These are phyloP conservation scores for Thumatha senex DNA, from an alignment of 2,888 invertebrate species.

Conservation along the genomic window DNA sequence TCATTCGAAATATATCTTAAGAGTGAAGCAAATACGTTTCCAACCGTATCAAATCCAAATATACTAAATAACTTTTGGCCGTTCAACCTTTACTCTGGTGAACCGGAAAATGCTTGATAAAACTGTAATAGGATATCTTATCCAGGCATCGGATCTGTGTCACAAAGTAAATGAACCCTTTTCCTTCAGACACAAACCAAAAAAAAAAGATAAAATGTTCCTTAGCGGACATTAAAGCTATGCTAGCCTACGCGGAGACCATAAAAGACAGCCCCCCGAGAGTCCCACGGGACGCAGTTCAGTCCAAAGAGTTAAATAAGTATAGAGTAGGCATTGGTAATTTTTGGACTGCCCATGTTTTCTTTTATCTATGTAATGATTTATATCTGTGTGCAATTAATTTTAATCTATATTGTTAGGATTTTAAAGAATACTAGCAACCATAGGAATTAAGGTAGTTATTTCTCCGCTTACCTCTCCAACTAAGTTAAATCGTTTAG, in stretches of 20 bases:
- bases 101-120: slow-evolving; percentile 65
- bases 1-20: neutral
- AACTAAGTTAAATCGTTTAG: too few relatives aligned
- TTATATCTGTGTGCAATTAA: too few relatives aligned
- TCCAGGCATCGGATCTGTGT: slow-evolving; percentile 70
- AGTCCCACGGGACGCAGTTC: slow-evolving; percentile 46
- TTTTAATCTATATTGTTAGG: too few relatives aligned
- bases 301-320: slow-evolving; percentile 63
- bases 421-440: too few relatives aligned
- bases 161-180: slow-evolving; percentile 76
- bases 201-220: slow-evolving; percentile 77
- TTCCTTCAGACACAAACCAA: slow-evolving; percentile 72
- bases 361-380: too few relatives aligned
- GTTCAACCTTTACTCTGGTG: slow-evolving; percentile 41
- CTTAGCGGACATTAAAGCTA: slow-evolving; percentile 77
- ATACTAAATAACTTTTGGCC: slow-evolving; percentile 22
- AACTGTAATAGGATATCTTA: slow-evolving; percentile 65
- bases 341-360: too few relatives aligned
- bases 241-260: slow-evolving; percentile 66
- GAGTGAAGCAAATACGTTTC: neutral
- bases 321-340: slow-evolving; percentile 54
- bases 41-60: neutral
- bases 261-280: slow-evolving; percentile 64
- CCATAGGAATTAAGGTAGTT: too few relatives aligned
- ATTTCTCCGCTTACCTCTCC: too few relatives aligned